Evolutionary conservation across 1,140 invertebrate genomes (phyloP).

Genomic region (Pseudomyrmex sp.): DNA sequence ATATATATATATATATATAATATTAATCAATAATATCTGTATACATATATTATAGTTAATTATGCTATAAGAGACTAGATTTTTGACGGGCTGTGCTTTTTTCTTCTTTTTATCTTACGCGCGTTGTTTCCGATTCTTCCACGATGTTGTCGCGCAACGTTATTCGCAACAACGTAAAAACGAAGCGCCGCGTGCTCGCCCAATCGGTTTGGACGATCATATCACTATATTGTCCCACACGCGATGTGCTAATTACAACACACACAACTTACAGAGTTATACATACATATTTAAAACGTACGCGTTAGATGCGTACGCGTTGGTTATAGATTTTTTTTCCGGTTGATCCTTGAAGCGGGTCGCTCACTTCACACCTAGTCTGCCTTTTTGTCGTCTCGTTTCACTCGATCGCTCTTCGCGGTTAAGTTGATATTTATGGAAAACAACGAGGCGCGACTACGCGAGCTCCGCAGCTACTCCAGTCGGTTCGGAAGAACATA

Average conservation of each 20-base stretch:
- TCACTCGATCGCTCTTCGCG: conserved; percentile 25
- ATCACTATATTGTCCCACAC: conserved; percentile 66
- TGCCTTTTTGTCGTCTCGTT: conserved; percentile 1
- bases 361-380: conserved; percentile 30
- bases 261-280: conserved; percentile 72
- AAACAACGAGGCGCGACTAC: conserved; percentile 29
- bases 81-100: conserved; percentile 68
- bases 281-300: conserved; percentile 74
- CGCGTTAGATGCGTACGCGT: conserved; percentile 60
- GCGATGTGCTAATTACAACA: conserved; percentile 66
- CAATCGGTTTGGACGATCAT: conserved; percentile 45
- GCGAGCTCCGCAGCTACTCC: conserved; percentile 20
- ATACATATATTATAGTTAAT: conserved; percentile 36
- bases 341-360: conserved; percentile 49
- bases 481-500: conserved; percentile 31
- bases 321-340: conserved; percentile 50
- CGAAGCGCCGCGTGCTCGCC: conserved; percentile 13
- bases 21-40: conserved; percentile 31
- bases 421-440: conserved; percentile 35
- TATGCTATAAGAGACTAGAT: conserved; percentile 80
- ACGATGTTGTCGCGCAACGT: conserved; percentile 10
- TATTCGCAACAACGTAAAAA: conserved; percentile 6
- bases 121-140: conserved; percentile 47
- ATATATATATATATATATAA: conserved; percentile 38
- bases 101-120: not conserved